These are phyloP conservation scores for Geophilus truncorum DNA, from an alignment of 2,888 invertebrate genomes.

Conservation along the genomic window DNA sequence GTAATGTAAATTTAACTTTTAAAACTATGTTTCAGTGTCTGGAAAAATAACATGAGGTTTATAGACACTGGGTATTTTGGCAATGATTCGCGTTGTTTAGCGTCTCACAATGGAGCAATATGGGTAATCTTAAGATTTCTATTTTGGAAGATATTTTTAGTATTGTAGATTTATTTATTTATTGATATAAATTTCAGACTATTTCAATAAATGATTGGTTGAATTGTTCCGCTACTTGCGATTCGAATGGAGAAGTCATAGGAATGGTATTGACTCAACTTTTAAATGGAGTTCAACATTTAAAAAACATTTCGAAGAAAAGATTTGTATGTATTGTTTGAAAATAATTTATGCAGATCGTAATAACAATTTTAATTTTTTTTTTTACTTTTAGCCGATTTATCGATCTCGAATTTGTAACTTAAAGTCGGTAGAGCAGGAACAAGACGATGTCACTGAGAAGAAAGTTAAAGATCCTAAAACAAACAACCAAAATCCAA, in stretches of 20 bases:
- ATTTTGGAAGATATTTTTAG: too few relatives aligned
- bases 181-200: not conserved
- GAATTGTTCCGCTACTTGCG: not conserved
- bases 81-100: not conserved
- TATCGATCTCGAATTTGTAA: not conserved
- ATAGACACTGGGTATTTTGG: slow-evolving; percentile 26
- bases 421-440: not conserved
- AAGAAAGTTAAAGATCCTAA: not conserved
- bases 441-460: not conserved
- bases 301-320: not conserved
- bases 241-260: slow-evolving; percentile 25
- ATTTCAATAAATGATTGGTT: slow-evolving; percentile 1
- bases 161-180: not conserved
- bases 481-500: not conserved
- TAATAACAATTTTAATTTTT: not conserved
- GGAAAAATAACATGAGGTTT: not conserved
- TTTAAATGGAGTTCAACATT: not conserved
- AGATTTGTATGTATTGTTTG: slow-evolving; percentile 31
- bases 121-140: slow-evolving; percentile 25
- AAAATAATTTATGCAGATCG: too few relatives aligned
- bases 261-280: slow-evolving; percentile 7
- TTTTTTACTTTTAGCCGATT: not conserved
- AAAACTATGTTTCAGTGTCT: too few relatives aligned
- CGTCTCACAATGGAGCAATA: not conserved
- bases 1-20: too few relatives aligned